These are phyloP conservation scores for Heliconius hewitsoni DNA, from an alignment of 1,140 invertebrate genomes.

Conservation along the genomic window DNA sequence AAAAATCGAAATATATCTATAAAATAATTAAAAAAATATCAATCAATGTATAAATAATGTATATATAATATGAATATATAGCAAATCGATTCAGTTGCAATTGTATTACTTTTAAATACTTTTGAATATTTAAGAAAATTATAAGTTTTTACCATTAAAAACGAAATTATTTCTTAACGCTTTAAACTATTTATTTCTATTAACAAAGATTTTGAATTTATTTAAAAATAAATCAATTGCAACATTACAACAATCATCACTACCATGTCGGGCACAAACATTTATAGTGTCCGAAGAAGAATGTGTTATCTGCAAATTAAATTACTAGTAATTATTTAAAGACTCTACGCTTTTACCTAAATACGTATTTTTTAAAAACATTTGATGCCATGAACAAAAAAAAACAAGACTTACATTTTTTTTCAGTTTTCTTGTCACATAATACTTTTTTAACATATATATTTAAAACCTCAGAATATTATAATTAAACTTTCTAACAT, in stretches of 20 bases:
- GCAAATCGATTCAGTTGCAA: neutral
- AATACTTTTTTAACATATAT: no score
- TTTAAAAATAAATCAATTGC: slow-evolving; percentile 5
- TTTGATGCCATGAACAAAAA: neutral
- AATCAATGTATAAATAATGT: neutral
- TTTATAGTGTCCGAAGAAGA: neutral
- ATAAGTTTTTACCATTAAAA: slow-evolving; percentile 9
- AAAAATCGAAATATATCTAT: neutral
- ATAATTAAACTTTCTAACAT: neutral
- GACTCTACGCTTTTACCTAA: no score
- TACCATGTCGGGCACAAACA: neutral
- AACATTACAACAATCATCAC: neutral
- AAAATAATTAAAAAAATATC: slow-evolving; percentile 16
- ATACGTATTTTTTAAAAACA: neutral
- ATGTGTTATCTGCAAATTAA: neutral
- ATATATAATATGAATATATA: slow-evolving; percentile 7
- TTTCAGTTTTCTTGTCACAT: no score
- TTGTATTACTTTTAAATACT: neutral
- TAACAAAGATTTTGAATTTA: neutral
- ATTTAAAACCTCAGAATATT: no score
- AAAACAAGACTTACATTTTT: neutral
- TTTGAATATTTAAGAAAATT: neutral
- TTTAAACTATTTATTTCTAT: neutral
- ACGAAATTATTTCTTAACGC: slow-evolving; percentile 8
- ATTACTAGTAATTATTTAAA: neutral